Evolutionary conservation across 2,113 vertebrate species (phyloP), one percentile per base, ranked within the genome.

Genomic region (Noturus placidus): DNA sequence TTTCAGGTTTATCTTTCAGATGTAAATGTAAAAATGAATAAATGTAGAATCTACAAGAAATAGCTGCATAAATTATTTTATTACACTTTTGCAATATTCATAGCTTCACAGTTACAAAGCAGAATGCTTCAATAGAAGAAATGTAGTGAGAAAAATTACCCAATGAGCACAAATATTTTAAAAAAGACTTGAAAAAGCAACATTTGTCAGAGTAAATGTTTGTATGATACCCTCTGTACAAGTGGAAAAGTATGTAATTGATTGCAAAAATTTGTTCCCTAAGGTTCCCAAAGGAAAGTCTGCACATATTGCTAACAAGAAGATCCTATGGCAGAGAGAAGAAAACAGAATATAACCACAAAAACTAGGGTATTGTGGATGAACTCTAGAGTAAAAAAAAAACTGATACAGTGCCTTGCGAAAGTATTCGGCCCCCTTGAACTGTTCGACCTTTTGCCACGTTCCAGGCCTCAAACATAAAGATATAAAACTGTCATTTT

Each of bases 91-190:
- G 54, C 80, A 63, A 54, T 87, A 63, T 13, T 83, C 14, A 83
- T 33, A 83, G 56, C n/a, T 82, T 83, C 86, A 83, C 65, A 83
- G 80, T 76, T 87, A 87, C 38, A 87, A 63, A 74, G 78, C 86
- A 87, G 65, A 69, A 56, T 57, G 46, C 69, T 25, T 72, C 5
- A 46, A 82, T 50, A 46, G 10, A 35, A 72, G 11, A 20, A 80
- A 81, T 10, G 50, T 87, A 35, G 20, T 56, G 17, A 38, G 35
- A 63, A 61, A 20, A 70, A 52, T 67, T 70, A 69, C n/a, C 46
- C 82, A 84, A 13, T 69, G 42, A 84, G 65, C 82, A 81, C 78
- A 57, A 57, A 61, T 11, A 78, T 50, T 27, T 19, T 78, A 17
- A 15, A 20, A 80, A 59, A 81, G 56, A 61, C 78, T 57, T 57